Conservation (phyloP, 2,797 vertebrate genomes). For the Heterohyrax brucei region DNA sequence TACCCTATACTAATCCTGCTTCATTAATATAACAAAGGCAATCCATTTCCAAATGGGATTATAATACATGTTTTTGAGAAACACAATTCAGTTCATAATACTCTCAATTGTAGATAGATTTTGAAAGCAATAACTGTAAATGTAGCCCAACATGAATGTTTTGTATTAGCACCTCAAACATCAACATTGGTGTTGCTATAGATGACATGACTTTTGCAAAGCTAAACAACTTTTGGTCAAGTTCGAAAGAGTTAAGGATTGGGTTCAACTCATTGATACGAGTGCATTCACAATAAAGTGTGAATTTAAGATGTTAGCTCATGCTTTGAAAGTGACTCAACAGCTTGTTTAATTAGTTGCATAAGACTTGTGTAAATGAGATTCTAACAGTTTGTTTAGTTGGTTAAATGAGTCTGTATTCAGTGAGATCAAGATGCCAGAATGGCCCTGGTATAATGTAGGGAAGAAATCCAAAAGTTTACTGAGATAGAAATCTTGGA, state of each 20-base stretch:
- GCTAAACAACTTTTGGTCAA: neutral
- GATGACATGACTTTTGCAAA: neutral
- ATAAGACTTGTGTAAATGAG: neutral
- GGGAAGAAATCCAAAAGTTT: slow-evolving; percentile 29
- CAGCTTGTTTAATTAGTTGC: neutral
- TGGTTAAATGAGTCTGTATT: slow-evolving; percentile 1
- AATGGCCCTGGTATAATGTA: neutral
- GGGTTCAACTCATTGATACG: neutral
- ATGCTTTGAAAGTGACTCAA: neutral
- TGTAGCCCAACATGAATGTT: neutral
- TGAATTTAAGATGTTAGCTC: slow-evolving; percentile 25
- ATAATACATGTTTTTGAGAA: too few species aligned
- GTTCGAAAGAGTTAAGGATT: slow-evolving; percentile 12
- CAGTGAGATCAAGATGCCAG: neutral
- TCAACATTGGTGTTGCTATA: neutral
- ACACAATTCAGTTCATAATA: too few species aligned
- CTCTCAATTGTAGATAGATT: neutral
- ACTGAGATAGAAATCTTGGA: neutral
- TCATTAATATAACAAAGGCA: too few species aligned
- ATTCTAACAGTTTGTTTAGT: too few species aligned
- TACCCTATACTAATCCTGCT: too few species aligned
- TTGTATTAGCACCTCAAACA: slow-evolving; percentile 1
- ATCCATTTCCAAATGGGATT: too few species aligned
- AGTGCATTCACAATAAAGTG: neutral
- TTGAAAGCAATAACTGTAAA: neutral